phyloP scores from a whole-genome alignment of 2,888 invertebrate species.

The Physocephala rufipes region DNA sequence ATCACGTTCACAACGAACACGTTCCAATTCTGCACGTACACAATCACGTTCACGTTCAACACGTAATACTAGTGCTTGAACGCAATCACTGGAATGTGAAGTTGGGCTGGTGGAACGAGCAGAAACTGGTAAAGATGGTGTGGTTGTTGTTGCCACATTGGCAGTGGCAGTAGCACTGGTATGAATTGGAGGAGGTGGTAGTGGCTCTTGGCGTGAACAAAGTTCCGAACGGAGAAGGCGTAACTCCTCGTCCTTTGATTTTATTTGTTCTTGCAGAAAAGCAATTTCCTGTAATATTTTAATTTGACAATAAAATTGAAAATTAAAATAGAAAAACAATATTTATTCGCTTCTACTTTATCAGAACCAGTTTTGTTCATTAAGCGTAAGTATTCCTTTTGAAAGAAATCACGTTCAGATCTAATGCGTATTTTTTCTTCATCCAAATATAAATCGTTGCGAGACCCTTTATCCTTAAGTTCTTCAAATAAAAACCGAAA shows the following conservation, averaged over 20 bases:
- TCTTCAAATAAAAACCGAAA: constrained; percentile 42
- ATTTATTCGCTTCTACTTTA: constrained; percentile 42
- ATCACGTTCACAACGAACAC: constrained; percentile 72
- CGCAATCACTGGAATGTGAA: constrained; percentile 55
- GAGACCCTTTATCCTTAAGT: constrained; percentile 46
- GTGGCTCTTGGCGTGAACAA: constrained; percentile 40
- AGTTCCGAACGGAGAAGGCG: constrained; percentile 54
- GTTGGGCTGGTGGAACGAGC: constrained; percentile 41
- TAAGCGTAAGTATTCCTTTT: constrained; percentile 62
- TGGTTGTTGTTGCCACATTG: constrained; percentile 26
- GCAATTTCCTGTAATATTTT: constrained; percentile 52
- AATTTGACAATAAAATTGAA: constrained; percentile 9
- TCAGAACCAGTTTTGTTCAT: constrained; percentile 58
- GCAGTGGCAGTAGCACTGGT: constrained; percentile 29
- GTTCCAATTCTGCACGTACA: constrained; percentile 67
- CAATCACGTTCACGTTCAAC: constrained; percentile 69
- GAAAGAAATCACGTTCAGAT: constrained; percentile 64
- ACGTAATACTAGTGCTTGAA: constrained; percentile 61
- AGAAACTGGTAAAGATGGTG: constrained; percentile 39
- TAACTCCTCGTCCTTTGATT: constrained; percentile 61
- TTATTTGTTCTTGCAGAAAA: constrained; percentile 60
- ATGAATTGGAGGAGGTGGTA: constrained; percentile 37
- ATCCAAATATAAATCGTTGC: constrained; percentile 50
- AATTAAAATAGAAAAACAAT: neutral
- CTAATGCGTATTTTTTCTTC: constrained; percentile 61